Evolutionary conservation across 2,113 vertebrate genomes (phyloP).

Genomic region (Pachyramphus minor): DNA sequence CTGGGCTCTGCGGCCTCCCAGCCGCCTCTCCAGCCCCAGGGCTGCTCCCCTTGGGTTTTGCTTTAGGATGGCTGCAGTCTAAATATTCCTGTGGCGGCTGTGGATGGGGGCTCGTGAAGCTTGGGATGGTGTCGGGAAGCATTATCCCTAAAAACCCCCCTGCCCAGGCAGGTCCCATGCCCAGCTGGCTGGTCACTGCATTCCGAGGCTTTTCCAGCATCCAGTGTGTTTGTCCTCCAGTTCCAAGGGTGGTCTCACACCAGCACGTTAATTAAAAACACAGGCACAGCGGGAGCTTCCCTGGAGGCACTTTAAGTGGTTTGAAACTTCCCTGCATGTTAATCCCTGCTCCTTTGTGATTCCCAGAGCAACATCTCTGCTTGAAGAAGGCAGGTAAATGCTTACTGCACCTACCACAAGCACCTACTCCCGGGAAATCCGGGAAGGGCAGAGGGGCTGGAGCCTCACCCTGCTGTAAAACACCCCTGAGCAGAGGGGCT

Average conservation of each 20-base stretch:
- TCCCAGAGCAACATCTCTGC: not conserved
- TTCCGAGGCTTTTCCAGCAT: not conserved
- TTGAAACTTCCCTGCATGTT: slow-evolving; percentile 10
- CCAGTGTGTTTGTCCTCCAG: not conserved
- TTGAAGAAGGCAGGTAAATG: not conserved
- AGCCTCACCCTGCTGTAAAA: not conserved
- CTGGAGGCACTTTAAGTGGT: slow-evolving; percentile 13
- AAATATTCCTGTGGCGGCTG: not conserved
- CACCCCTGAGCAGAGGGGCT: not conserved
- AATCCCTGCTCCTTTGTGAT: slow-evolving; percentile 1
- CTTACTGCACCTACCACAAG: not conserved
- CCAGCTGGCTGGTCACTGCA: not conserved
- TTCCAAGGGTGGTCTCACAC: slow-evolving; percentile 6
- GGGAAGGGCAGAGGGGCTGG: not conserved
- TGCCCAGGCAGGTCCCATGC: not conserved
- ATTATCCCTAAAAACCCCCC: not conserved
- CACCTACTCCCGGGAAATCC: not conserved
- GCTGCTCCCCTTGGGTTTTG: not conserved
- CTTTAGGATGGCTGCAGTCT: not conserved
- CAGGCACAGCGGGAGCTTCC: not conserved
- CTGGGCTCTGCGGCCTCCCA: not conserved
- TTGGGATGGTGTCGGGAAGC: not conserved
- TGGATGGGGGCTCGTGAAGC: not conserved
- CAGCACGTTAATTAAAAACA: slow-evolving; percentile 50
- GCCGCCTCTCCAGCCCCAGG: not conserved